A percentile compares a stretch with the other conserved stretches of the same genome.
Evolutionary conservation across 2,888 invertebrate species (phyloP).

Genomic region (Dermolepida albohirtum): DNA sequence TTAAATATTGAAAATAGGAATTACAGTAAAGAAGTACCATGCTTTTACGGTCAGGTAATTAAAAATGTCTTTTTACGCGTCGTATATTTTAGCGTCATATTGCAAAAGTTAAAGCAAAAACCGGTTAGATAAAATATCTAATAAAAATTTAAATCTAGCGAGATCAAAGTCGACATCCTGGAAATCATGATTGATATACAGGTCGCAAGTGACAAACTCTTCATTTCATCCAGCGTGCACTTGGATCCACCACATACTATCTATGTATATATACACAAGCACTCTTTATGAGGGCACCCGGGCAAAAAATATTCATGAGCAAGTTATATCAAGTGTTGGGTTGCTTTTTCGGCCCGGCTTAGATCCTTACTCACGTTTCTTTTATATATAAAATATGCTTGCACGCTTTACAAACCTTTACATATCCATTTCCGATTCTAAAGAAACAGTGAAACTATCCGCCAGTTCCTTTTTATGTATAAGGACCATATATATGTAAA

Average conservation of each 20-base stretch:
- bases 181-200: constrained; percentile 19
- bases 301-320: constrained; percentile 36
- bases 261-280: neutral
- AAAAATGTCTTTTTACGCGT: too few species aligned
- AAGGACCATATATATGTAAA: constrained; percentile 38
- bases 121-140: neutral
- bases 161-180: neutral
- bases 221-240: constrained; percentile 13
- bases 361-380: constrained; percentile 20
- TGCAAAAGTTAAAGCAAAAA: too few species aligned
- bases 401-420: constrained; percentile 34
- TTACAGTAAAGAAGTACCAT: too few species aligned
- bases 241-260: neutral
- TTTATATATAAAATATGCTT: constrained; percentile 26
- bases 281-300: constrained; percentile 22
- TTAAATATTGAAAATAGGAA: too few species aligned
- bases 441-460: constrained; percentile 38
- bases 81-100: too few species aligned
- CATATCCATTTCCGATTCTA: constrained; percentile 37
- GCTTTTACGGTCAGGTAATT: too few species aligned
- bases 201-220: constrained; percentile 23
- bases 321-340: constrained; percentile 19
- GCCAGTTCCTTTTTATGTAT: constrained; percentile 27
- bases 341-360: constrained; percentile 25
- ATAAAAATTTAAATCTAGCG: constrained; percentile 3